Percentiles rank a stretch among this genome's conserved stretches.
phyloP scores from a whole-genome alignment of 2,797 vertebrate species.

The Vespertilio murinus region DNA sequence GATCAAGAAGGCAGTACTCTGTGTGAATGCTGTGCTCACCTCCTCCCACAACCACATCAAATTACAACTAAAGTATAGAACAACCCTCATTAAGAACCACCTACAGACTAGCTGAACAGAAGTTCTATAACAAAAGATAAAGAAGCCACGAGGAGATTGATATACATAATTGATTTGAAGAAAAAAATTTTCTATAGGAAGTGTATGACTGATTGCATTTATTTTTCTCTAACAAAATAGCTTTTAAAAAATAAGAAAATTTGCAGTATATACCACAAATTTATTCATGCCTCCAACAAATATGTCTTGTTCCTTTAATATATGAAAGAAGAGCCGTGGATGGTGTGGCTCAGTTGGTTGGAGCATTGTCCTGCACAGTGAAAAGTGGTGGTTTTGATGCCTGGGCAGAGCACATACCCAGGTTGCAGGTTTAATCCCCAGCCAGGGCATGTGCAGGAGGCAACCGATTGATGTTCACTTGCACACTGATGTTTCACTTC shows the following conservation, averaged over 20 bases:
- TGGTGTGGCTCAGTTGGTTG: not conserved
- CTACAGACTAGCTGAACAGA: not conserved
- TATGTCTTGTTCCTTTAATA: not conserved
- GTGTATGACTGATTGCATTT: not conserved
- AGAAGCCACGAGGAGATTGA: not conserved
- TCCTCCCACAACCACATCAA: not conserved
- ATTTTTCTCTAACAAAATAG: not conserved
- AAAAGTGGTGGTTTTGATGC: not conserved
- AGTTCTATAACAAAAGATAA: not conserved
- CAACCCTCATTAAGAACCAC: not conserved
- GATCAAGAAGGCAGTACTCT: not conserved
- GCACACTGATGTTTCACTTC: not conserved
- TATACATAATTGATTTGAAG: not conserved
- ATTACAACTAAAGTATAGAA: not conserved
- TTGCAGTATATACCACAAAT: not conserved
- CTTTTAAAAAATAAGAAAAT: not conserved
- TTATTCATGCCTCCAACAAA: not conserved
- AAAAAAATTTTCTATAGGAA: not conserved
- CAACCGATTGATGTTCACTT: not conserved
- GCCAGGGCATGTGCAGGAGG: fast-evolving
- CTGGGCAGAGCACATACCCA: not conserved
- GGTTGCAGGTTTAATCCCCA: not conserved
- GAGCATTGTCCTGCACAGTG: not conserved
- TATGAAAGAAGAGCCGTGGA: not conserved
- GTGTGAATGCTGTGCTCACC: not conserved